Evolutionary conservation across 2,888 invertebrate species (phyloP), one percentile per base, ranked within the genome.

Genomic region (Strigamia maritima): DNA sequence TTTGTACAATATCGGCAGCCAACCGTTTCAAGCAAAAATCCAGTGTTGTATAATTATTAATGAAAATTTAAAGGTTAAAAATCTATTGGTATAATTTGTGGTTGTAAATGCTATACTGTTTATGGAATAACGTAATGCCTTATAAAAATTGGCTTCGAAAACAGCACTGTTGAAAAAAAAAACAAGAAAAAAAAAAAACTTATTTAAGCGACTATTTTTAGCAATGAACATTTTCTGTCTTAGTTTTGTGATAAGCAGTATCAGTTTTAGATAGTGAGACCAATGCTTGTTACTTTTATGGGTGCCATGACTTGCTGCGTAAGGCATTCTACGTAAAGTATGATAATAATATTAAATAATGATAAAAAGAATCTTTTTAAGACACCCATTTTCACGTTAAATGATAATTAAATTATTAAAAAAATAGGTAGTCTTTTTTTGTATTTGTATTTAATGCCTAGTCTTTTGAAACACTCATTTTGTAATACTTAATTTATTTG

Each of bases 181-280:
- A 54, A 54, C 3, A 10, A 38, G 10, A 38, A 38, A 10, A 7
- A 49, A 49, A 49, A 49, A 49, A 49, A 49, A 49, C 6, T 1
- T 6, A 49, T 49, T 49, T 65, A 24, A 65, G 65, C 65, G 28
- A 65, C 65, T 65, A 65, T 65, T 65, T 65, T 65, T 65, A 65
- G 65, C 26, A 24, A 24, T 65, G 65, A 65, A 65, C 65, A 65
- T 65, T 65, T 28, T 65, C 65, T 65, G 65, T 65, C 65, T 65
- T 65, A 65, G 65, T 65, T 65, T 65, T 65, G 65, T 65, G 65
- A 65, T 65, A 65, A 65, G 65, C 65, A 65, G 65, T 65, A 65
- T 65, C 65, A 65, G 16, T 65, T 65, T 65, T 65, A 65, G 65
- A 65, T 65, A 65, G 65, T 26, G 65, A 65, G 28, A 65, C 26